These are phyloP conservation scores for Oryzias melastigma DNA, from an alignment of 2,113 vertebrate genomes.

Conservation along the genomic window DNA sequence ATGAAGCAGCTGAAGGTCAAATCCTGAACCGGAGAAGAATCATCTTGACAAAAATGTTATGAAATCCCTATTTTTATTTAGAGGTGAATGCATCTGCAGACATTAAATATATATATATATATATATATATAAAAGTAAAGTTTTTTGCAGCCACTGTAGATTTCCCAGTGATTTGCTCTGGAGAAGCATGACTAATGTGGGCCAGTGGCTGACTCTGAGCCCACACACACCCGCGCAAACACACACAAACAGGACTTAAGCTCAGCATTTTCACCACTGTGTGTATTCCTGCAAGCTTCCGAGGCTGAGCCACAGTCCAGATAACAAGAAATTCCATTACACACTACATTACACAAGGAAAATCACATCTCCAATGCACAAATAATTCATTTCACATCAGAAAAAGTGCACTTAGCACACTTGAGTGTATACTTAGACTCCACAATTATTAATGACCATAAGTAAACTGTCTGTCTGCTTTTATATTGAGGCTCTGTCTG, in stretches of 20 bases:
- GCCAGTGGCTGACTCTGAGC: slow-evolving; percentile 35
- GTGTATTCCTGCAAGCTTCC: slow-evolving; percentile 26
- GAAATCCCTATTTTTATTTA: neutral
- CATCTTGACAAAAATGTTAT: neutral
- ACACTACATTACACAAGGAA: slow-evolving; percentile 67
- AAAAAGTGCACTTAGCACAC: slow-evolving; percentile 47
- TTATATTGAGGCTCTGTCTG: neutral
- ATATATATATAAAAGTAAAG: slow-evolving; percentile 6
- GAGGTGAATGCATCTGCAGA: neutral
- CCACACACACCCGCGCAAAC: slow-evolving; percentile 14
- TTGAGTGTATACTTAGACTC: slow-evolving; percentile 18
- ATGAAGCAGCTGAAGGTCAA: slow-evolving; percentile 16
- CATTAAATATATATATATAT: neutral
- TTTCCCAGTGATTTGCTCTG: slow-evolving; percentile 20
- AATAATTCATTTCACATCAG: slow-evolving; percentile 59
- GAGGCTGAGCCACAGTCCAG: slow-evolving; percentile 41
- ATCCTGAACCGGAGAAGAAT: slow-evolving; percentile 7
- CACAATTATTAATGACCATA: slow-evolving; percentile 36
- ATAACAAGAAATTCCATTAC: slow-evolving; percentile 65
- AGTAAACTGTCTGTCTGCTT: neutral
- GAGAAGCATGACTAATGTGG: slow-evolving; percentile 35
- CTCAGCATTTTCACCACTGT: slow-evolving; percentile 17
- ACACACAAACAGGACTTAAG: slow-evolving; percentile 5
- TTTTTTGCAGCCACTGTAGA: neutral
- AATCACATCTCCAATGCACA: slow-evolving; percentile 40